phyloP scores from a whole-genome alignment of 2,888 invertebrate species.

The Pseudococcus jackbeardsleyi region DNA sequence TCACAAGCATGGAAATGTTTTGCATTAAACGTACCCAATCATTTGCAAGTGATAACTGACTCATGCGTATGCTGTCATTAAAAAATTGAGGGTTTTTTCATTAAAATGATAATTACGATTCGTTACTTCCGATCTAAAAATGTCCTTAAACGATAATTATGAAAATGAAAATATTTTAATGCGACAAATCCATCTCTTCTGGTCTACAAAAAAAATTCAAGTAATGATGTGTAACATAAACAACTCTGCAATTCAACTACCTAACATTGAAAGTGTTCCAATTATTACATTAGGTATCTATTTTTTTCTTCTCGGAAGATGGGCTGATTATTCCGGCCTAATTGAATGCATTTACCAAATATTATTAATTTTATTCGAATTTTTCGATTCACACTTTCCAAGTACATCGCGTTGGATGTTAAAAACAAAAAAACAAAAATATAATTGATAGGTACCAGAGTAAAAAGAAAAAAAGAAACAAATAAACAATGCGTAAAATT shows the following conservation, averaged over 20 bases:
- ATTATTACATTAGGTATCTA: background rate
- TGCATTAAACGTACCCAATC: background rate
- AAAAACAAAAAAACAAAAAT: no score
- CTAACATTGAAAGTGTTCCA: slow-evolving; percentile 13
- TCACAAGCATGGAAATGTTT: background rate
- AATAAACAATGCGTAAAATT: background rate
- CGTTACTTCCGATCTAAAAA: background rate
- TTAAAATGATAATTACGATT: background rate
- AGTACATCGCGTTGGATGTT: background rate
- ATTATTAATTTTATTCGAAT: background rate
- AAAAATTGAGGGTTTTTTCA: background rate
- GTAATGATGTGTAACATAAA: background rate
- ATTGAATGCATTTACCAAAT: slow-evolving; percentile 25
- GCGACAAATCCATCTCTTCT: background rate
- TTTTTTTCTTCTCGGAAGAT: background rate
- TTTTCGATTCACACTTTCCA: background rate
- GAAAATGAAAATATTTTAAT: background rate
- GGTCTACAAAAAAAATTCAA: background rate
- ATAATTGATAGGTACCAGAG: no score
- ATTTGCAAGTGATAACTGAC: background rate
- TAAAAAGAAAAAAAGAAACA: background rate
- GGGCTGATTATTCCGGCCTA: slow-evolving; percentile 13
- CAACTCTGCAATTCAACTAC: background rate
- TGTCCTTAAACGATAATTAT: background rate
- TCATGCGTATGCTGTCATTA: background rate